These are phyloP conservation scores for Andrena chrysosceles DNA, from an alignment of 2,888 invertebrate species.

Conservation along the genomic window DNA sequence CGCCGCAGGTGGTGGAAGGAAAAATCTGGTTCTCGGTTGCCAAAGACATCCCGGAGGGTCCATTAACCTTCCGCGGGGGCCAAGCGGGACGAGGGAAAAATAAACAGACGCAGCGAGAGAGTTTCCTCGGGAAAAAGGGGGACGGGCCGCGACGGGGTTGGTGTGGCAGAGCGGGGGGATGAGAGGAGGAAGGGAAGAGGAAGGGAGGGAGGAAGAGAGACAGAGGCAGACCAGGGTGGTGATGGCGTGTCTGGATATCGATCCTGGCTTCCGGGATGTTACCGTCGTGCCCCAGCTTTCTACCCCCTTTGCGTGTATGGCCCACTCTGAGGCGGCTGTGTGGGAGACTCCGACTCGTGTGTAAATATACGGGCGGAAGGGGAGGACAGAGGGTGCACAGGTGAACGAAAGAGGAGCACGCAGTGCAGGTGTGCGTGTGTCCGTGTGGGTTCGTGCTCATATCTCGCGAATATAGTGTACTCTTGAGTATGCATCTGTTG, in stretches of 20 bases:
- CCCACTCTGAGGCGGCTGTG: constrained; percentile 12
- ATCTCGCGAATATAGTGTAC: background rate
- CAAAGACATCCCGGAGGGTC: constrained; percentile 71
- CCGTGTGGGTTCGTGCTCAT: background rate
- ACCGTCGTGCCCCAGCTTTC: constrained; percentile 75
- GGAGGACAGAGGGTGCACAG: constrained; percentile 25
- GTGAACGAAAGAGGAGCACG: constrained; percentile 22
- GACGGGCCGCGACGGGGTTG: constrained; percentile 26
- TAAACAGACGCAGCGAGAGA: constrained; percentile 60
- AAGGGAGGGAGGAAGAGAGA: constrained; percentile 34
- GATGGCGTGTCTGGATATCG: constrained; percentile 81
- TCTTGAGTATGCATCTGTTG: background rate
- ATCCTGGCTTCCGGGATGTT: constrained; percentile 78
- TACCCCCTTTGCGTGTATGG: constrained; percentile 27
- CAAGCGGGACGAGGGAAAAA: constrained; percentile 51
- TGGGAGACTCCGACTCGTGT: constrained; percentile 7
- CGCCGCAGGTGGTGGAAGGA: constrained; percentile 47
- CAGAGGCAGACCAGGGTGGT: constrained; percentile 65
- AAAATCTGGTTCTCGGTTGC: constrained; percentile 61
- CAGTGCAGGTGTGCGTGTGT: background rate
- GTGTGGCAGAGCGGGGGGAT: constrained; percentile 19
- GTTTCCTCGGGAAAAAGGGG: background rate
- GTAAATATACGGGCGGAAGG: constrained; percentile 11
- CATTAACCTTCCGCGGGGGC: constrained; percentile 70
- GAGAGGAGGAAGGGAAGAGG: constrained; percentile 26